Percentiles rank a stretch among this genome's conserved stretches.
These are phyloP conservation scores for Semicossyphus pulcher DNA, from an alignment of 2,113 vertebrate species.

Conservation along the genomic window DNA sequence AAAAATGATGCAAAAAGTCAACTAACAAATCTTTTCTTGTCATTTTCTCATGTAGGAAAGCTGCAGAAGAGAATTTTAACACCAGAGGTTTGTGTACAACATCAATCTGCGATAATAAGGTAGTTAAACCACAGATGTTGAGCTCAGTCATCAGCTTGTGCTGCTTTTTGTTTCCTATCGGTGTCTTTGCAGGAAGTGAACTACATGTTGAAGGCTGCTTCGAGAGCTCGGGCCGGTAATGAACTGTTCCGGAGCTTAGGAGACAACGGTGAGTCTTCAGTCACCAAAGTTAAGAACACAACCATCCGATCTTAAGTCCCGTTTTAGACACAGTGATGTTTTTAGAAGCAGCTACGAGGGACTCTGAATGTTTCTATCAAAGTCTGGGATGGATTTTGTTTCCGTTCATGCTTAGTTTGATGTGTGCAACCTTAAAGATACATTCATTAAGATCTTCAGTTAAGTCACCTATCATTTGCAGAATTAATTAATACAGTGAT, in stretches of 20 bases:
- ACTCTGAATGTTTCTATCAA: too few species aligned
- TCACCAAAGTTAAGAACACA: too few species aligned
- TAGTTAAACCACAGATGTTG: neutral
- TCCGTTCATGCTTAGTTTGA: too few species aligned
- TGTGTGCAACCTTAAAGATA: too few species aligned
- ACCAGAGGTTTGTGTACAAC: slow-evolving; percentile 60
- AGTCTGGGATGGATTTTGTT: too few species aligned
- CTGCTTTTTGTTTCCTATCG: neutral
- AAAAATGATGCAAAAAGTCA: too few species aligned
- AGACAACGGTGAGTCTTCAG: slow-evolving; percentile 88
- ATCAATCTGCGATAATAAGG: neutral
- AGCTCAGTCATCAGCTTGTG: neutral
- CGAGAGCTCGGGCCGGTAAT: slow-evolving; percentile 82
- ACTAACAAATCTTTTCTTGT: neutral
- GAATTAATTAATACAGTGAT: too few species aligned
- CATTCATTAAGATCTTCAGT: too few species aligned
- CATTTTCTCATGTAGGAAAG: slow-evolving; percentile 72
- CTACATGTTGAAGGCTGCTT: slow-evolving; percentile 79
- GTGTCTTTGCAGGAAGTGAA: slow-evolving; percentile 86
- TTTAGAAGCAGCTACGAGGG: too few species aligned
- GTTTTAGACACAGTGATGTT: too few species aligned
- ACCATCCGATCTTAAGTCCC: too few species aligned
- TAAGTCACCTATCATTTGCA: too few species aligned
- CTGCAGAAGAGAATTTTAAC: slow-evolving; percentile 76
- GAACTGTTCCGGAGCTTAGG: slow-evolving; percentile 92